phyloP scores from a whole-genome alignment of 2,797 vertebrate genomes.

The Hoplostethus atlanticus region DNA sequence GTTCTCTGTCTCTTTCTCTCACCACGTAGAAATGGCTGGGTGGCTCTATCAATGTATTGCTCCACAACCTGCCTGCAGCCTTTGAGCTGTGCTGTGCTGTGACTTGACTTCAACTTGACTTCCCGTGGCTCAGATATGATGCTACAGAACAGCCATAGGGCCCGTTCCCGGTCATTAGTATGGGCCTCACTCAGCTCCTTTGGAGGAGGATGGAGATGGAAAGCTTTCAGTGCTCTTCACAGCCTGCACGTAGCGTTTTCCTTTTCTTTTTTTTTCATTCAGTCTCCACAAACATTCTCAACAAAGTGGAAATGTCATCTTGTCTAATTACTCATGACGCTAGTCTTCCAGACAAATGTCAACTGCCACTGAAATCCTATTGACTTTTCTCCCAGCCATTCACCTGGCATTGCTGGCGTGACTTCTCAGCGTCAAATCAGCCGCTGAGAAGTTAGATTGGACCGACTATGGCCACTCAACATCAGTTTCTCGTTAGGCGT shows the following conservation, averaged over 20 bases:
- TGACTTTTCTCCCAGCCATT: conserved; percentile 48
- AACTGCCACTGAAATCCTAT: conserved; percentile 39
- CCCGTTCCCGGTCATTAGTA: conserved; percentile 9
- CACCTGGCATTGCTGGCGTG: conserved; percentile 24
- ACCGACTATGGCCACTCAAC: conserved; percentile 6
- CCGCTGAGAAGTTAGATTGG: conserved; percentile 4
- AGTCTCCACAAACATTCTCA: conserved; percentile 12
- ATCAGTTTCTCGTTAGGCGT: conserved; percentile 14
- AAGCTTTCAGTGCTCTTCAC: not conserved
- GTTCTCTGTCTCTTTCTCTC: not conserved
- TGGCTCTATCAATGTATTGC: conserved; percentile 8
- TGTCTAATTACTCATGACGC: conserved; percentile 44
- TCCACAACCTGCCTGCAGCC: not conserved
- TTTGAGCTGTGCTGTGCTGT: not conserved
- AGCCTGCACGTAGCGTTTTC: not conserved
- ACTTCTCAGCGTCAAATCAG: conserved; percentile 26
- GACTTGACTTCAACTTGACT: not conserved
- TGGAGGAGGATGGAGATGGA: not conserved
- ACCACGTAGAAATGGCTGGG: not conserved
- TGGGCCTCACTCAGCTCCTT: not conserved
- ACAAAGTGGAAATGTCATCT: conserved; percentile 55
- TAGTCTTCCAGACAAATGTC: conserved; percentile 55
- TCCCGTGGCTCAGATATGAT: not conserved
- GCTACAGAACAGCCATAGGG: conserved; percentile 6
- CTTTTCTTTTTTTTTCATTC: conserved; percentile 6